Evolutionary conservation across 2,888 invertebrate genomes (phyloP).

Genomic region (Drosophila prolongata): DNA sequence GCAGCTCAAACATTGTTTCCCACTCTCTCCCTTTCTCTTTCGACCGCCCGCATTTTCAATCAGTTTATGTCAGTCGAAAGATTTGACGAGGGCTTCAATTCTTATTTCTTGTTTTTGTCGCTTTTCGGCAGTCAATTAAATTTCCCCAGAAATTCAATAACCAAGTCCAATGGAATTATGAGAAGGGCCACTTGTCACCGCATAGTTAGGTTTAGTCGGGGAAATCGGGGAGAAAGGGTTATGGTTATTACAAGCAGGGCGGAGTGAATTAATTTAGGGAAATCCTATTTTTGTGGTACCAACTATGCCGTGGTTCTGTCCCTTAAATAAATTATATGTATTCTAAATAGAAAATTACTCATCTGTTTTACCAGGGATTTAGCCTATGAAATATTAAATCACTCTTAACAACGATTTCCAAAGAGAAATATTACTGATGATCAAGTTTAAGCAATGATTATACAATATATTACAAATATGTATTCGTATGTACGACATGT

Average conservation of each 20-base stretch:
- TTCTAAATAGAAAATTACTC: too few relatives aligned
- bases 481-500: too few relatives aligned
- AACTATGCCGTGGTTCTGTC: too few relatives aligned
- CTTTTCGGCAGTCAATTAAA: conserved; percentile 66
- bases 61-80: conserved; percentile 59
- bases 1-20: conserved; percentile 17
- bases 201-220: background rate
- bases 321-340: too few relatives aligned
- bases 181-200: conserved; percentile 23
- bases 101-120: conserved; percentile 24
- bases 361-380: too few relatives aligned
- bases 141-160: conserved; percentile 43
- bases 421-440: too few relatives aligned
- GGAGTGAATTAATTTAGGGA: background rate
- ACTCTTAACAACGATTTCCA: too few relatives aligned
- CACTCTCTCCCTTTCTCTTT: conserved; percentile 2
- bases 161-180: conserved; percentile 6
- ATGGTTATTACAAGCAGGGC: too few relatives aligned
- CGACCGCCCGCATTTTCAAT: conserved; percentile 69
- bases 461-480: too few relatives aligned
- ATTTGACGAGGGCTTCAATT: conserved; percentile 53
- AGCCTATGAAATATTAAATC: too few relatives aligned
- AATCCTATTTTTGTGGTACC: background rate
- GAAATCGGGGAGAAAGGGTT: background rate
- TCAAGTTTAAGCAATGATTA: too few relatives aligned